phyloP scores from a whole-genome alignment of 2,113 vertebrate genomes.

The Lanius collurio region DNA sequence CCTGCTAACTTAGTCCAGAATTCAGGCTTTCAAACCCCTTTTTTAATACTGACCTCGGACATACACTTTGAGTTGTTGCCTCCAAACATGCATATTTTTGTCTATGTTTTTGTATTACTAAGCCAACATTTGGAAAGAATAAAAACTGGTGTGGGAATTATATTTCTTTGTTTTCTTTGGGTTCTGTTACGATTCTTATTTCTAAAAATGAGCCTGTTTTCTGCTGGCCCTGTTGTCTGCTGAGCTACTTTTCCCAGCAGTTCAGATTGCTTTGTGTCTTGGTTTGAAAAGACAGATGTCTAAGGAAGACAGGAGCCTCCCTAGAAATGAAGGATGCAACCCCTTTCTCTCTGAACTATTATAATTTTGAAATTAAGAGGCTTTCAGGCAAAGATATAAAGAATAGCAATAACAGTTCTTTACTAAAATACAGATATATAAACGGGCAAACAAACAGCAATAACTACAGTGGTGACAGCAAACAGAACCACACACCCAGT shows the following conservation, averaged over 20 bases:
- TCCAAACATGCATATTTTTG: neutral
- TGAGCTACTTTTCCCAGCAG: neutral
- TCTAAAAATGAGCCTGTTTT: neutral
- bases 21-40: neutral
- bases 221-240: neutral
- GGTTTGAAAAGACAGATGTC: too few relatives aligned
- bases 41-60: neutral
- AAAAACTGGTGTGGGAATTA: neutral
- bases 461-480: too few relatives aligned
- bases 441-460: too few relatives aligned
- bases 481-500: too few relatives aligned
- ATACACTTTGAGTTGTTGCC: neutral
- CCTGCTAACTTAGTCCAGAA: neutral
- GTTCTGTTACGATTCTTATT: neutral
- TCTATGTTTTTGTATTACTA: neutral
- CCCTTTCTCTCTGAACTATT: too few relatives aligned
- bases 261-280: neutral
- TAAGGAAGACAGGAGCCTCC: too few relatives aligned
- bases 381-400: too few relatives aligned
- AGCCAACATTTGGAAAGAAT: neutral
- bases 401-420: too few relatives aligned
- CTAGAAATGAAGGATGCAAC: too few relatives aligned
- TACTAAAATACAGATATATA: too few relatives aligned
- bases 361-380: too few relatives aligned
- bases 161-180: neutral